Evolutionary conservation across 2,888 invertebrate species (phyloP).

Genomic region (Alitta virens): DNA sequence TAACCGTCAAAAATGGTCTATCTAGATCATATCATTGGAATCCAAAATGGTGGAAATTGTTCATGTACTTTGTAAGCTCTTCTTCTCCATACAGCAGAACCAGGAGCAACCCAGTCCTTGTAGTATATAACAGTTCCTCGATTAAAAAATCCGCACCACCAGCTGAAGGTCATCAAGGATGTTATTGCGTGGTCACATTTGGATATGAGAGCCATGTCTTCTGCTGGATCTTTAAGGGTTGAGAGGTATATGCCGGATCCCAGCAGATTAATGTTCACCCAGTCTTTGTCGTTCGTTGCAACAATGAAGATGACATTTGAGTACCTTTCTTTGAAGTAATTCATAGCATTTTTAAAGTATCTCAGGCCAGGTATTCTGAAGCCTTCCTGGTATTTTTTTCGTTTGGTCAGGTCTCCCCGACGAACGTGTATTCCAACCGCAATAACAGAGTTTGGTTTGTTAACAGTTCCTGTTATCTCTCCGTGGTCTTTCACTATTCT

Average conservation of each 20-base stretch:
- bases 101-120: conserved; percentile 4
- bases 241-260: not conserved
- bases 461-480: no score
- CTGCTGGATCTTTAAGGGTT: not conserved
- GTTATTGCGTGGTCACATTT: conserved; percentile 15
- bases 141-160: conserved; percentile 14
- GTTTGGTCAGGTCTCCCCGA: conserved; percentile 6
- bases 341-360: conserved; percentile 8
- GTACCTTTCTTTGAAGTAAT: no score
- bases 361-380: conserved; percentile 3
- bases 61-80: no score
- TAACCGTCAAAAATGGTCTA: no score
- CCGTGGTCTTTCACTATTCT: no score
- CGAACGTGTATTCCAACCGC: conserved; percentile 13
- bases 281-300: no score
- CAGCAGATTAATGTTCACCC: not conserved
- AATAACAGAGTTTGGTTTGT: no score
- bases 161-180: conserved; percentile 11
- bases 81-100: not conserved
- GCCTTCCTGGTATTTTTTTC: conserved; percentile 2
- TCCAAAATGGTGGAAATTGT: no score
- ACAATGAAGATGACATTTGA: no score
- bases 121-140: conserved; percentile 13
- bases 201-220: conserved; percentile 8
- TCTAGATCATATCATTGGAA: no score